These are phyloP conservation scores for Leuctra nigra DNA, from an alignment of 2,888 invertebrate species.

Conservation along the genomic window DNA sequence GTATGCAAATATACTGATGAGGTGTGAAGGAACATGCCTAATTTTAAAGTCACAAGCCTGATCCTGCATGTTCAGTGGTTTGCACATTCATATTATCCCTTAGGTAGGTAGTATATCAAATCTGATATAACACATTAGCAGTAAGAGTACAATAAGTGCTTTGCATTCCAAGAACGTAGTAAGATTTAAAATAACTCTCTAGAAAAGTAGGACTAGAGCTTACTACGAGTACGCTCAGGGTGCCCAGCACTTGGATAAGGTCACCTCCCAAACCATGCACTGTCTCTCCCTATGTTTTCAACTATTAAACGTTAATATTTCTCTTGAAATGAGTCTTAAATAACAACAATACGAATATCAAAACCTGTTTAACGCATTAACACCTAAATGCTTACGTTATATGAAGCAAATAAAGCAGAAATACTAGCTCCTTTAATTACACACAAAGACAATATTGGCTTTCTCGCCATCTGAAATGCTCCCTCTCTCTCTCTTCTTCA, in stretches of 20 bases:
- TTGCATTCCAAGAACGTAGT: not conserved
- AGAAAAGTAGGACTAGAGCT: conserved; percentile 1
- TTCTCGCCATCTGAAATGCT: not conserved
- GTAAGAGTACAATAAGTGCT: no score
- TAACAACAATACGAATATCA: no score
- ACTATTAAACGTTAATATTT: not conserved
- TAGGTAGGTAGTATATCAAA: no score
- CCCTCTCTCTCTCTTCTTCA: not conserved
- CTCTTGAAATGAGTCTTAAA: no score
- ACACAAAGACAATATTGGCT: conserved; percentile 9
- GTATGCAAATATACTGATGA: no score
- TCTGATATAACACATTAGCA: no score
- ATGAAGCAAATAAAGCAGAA: not conserved
- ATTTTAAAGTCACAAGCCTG: no score
- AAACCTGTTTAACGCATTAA: no score
- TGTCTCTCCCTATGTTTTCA: conserved; percentile 11
- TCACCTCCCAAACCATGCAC: conserved; percentile 11
- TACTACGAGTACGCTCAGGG: not conserved
- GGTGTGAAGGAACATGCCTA: no score
- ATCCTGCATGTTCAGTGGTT: no score
- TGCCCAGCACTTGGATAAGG: conserved; percentile 8
- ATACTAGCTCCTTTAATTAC: not conserved
- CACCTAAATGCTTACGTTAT: not conserved
- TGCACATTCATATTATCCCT: no score
- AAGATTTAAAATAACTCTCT: not conserved